Base-by-base conservation (phyloP, 2,113 vertebrate genomes). In the Phalacrocorax pelagicus region DNA sequence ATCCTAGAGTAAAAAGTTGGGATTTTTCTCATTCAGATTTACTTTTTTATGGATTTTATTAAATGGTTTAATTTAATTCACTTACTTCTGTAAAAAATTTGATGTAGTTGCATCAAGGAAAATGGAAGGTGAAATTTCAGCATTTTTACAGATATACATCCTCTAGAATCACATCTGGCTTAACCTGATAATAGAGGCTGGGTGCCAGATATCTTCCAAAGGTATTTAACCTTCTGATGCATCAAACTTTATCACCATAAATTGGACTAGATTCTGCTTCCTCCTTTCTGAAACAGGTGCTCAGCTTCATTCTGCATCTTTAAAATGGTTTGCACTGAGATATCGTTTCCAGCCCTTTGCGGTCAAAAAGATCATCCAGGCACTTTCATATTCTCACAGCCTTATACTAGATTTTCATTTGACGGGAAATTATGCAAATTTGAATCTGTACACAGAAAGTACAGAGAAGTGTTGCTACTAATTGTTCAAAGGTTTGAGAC, bases 361-460 rank as follows among this genome's bases (percentile, higher is more conserved):
- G 81, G 72, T 95, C 93, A 97, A 65, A 96, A 92, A 87, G 69
- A 85, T 91, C 78, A 96, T 95, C 90, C 96, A 87, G 69, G 47
- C 81, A 91, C 66, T 83, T 96, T 80, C 84, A 84, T 96, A 94
- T 94, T 93, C 79, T 86, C 86, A 90, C 59, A 96, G 69, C 67
- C 94, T 93, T 87, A 92, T 89, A 92, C 90, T 92, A 96, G 87
- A 95, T 96, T 96, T 97, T 94, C 81, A 92, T 46, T 86, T 74
- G 70, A 90, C 46, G 67, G 86, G 59, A 97, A 97, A 96, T 94
- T 70, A 86, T 91, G 30, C 89, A 97, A 86, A 91, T 94, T 51
- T 47, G 55, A 94, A 91, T 96, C 89, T 93, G 21, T 87, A 93
- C 63, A 88, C 78, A 95, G 80, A 86, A 83, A 55, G 65, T 97